Conservation (phyloP, 1,140 invertebrate species). For the Chlorops oryzae region DNA sequence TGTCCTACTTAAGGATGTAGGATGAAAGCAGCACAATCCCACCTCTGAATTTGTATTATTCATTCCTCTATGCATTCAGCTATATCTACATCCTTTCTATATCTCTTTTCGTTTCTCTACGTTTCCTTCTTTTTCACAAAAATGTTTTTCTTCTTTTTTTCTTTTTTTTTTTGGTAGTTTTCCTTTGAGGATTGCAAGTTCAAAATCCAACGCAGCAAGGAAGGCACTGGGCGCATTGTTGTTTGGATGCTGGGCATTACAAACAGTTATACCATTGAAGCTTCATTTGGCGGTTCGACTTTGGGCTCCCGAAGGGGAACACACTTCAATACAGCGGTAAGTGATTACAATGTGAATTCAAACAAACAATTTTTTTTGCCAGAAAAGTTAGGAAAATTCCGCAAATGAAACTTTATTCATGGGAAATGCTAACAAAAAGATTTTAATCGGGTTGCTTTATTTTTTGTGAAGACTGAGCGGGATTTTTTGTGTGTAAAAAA, state of each 20-base stretch:
- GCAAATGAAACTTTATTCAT: neutral
- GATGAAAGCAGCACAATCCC: too few species aligned
- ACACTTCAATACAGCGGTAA: constrained; percentile 67
- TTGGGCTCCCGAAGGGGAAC: constrained; percentile 71
- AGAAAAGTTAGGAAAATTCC: too few species aligned
- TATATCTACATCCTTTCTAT: neutral
- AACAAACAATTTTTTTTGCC: too few species aligned
- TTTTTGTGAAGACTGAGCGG: too few species aligned
- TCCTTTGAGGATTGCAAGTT: constrained; percentile 92
- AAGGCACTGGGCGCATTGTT: constrained; percentile 87
- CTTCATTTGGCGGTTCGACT: constrained; percentile 84
- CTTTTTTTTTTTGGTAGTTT: constrained; percentile 60
- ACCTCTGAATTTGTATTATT: neutral
- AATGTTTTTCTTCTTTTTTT: constrained; percentile 12
- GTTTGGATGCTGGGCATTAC: constrained; percentile 91
- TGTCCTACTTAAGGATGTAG: too few species aligned
- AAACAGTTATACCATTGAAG: constrained; percentile 92
- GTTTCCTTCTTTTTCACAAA: neutral
- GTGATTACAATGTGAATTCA: constrained; percentile 3
- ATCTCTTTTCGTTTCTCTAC: constrained; percentile 1
- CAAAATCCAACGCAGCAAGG: constrained; percentile 83
- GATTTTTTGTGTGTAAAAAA: too few species aligned
- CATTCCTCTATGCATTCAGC: neutral
- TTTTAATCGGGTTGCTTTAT: too few species aligned
- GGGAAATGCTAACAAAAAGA: too few species aligned